Evolutionary conservation across 2,113 vertebrate genomes (phyloP).

Genomic region (Hydrolagus affinis): DNA sequence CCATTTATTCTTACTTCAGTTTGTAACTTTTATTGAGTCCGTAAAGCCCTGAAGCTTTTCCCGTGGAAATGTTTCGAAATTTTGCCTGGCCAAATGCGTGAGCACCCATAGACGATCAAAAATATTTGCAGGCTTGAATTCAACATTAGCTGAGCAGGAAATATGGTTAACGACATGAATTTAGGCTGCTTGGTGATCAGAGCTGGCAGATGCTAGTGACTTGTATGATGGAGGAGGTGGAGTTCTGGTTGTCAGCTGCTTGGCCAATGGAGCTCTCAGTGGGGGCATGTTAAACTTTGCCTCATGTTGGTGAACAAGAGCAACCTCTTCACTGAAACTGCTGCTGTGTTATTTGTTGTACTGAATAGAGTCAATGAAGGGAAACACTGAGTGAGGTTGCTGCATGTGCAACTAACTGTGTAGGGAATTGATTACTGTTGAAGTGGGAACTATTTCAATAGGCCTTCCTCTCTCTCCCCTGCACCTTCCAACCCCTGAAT

Average conservation of each 20-base stretch:
- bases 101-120: too few relatives aligned
- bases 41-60: background rate
- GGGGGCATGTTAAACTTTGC: background rate
- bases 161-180: constrained; percentile 1
- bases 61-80: background rate
- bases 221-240: background rate
- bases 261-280: background rate
- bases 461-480: background rate
- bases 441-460: background rate
- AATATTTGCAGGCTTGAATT: background rate
- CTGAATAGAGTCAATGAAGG: too few relatives aligned
- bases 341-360: background rate
- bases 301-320: background rate
- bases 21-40: background rate
- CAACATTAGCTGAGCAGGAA: constrained; percentile 9
- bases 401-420: too few relatives aligned
- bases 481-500: background rate
- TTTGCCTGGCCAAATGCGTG: background rate
- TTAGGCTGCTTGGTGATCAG: background rate
- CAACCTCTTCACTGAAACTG: background rate
- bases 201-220: background rate
- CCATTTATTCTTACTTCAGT: background rate
- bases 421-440: background rate
- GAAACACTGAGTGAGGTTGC: background rate
- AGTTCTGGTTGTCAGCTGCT: background rate